Evolutionary conservation across 2,113 vertebrate genomes (phyloP).

Genomic region (Coptodon rendalli): DNA sequence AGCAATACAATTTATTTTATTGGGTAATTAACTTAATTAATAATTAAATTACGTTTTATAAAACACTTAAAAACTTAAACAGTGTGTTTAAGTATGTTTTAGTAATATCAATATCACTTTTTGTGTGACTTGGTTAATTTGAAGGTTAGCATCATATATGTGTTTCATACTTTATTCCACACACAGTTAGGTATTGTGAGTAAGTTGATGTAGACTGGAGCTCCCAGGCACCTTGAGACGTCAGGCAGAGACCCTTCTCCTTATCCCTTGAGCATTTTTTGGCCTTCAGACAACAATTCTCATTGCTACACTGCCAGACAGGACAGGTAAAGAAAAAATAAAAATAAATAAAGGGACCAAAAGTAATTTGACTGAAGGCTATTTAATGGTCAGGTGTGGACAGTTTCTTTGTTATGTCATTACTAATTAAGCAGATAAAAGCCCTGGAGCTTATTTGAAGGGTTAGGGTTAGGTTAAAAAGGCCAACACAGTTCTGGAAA

Average conservation of each 20-base stretch:
- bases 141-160: not conserved
- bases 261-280: not conserved
- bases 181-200: not conserved
- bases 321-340: not conserved
- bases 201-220: accelerated
- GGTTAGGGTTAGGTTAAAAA: too few species aligned
- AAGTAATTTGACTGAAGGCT: not conserved
- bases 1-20: accelerated
- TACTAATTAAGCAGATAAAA: too few species aligned
- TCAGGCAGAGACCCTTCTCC: accelerated
- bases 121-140: not conserved
- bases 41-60: not conserved
- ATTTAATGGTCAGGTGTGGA: too few species aligned
- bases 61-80: not conserved
- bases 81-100: not conserved
- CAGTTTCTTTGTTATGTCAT: too few species aligned
- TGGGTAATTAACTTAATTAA: not conserved
- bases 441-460: too few species aligned
- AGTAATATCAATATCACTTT: not conserved
- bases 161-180: not conserved
- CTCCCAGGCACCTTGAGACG: not conserved
- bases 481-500: not conserved
- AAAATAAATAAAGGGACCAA: not conserved
- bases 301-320: not conserved
- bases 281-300: not conserved